Base-by-base conservation (phyloP, 1,140 invertebrate genomes). In the Xylocopa sonorina region DNA sequence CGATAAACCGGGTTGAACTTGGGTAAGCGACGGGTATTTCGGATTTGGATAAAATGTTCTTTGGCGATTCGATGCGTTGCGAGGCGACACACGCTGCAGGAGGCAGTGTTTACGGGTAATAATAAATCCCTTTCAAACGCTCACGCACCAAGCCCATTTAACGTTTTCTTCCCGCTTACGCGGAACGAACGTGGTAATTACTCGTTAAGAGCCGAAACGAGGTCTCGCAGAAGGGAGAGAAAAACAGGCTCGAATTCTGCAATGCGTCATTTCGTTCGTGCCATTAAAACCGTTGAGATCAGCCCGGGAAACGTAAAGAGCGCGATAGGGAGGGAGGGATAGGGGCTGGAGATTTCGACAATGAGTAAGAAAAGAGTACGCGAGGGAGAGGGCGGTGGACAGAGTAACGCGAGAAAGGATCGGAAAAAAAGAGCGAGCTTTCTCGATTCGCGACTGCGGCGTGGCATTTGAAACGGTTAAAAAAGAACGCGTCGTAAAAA, bases 401-500 rank as follows among this genome's bases (percentile, higher is more conserved):
- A 1, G n/a, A 38, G 53, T 16, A 24, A 5, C 12, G 41, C 41
- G 76, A 66, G 67, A 66, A 60, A 63, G 43, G 41, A 71, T 72
- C 48, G 55, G 43, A 58, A 82, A 82, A 81, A 82, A 62, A 55
- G 32, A 57, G 57, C 46, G 50, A 64, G 72, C 34, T 75, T 58
- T 81, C 66, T 79, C 48, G 51, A 72, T 78, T 73, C 73, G 62
- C 63, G 55, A 67, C 58, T 74, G 66, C 43, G n/a, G 27, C 21
- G 38, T 46, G 43, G 62, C 78, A 69, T 86, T 86, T 82, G 80
- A 86, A 86, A 82, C 77, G 53, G 80, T 88, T 87, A 88, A 88
- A 89, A 89, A 88, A 87, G 88, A 89, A 88, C 84, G 83, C 76
- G 75, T 82, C 81, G 80, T 90, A 86, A 88, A 88, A 76, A 88